Conservation (phyloP, 2,113 vertebrate species). For the Thymallus thymallus region DNA sequence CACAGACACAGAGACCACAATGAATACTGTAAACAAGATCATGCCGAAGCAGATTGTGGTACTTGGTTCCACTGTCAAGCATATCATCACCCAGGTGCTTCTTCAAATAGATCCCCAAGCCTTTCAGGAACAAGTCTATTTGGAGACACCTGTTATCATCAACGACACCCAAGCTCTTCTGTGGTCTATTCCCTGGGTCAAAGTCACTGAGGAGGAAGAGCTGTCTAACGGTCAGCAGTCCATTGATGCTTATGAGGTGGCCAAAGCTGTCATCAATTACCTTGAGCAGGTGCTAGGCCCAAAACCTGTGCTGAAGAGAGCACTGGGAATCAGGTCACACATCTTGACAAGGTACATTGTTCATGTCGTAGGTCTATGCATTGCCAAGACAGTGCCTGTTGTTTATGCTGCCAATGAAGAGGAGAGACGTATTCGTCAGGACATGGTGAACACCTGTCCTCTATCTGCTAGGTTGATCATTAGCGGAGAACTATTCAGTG, state of each 20-base stretch:
- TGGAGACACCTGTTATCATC: neutral
- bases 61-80: no score
- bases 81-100: no score
- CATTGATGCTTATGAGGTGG: neutral
- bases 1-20: no score
- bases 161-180: neutral
- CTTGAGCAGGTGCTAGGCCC: neutral
- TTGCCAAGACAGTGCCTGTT: neutral
- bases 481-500: neutral
- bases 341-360: neutral
- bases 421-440: neutral
- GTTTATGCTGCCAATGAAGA: neutral
- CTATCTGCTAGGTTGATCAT: no score
- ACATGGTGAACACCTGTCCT: neutral
- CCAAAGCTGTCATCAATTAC: neutral
- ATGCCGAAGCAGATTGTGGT: no score
- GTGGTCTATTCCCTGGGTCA: neutral
- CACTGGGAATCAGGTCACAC: neutral
- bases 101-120: no score
- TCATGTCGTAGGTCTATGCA: neutral
- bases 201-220: neutral
- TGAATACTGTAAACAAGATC: no score
- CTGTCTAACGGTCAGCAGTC: neutral
- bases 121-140: neutral
- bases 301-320: no score